Base-by-base conservation (phyloP, 2,888 invertebrate species). In the Labia minor region DNA sequence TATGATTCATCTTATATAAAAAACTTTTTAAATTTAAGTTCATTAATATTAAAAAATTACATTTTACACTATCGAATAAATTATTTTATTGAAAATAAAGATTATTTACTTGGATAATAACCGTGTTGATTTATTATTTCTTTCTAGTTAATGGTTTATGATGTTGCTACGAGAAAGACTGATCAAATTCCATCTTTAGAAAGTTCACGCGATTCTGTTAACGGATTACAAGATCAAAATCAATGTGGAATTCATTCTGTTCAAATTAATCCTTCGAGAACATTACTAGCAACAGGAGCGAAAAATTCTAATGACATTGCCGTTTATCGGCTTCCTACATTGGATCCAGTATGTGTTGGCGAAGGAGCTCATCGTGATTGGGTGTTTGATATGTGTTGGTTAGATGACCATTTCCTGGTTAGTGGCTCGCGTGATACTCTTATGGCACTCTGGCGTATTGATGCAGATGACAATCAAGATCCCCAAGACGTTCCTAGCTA, bases 351-450 rank as follows among this genome's bases (percentile, higher is more conserved):
- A 1, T 94, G 92, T 79, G 90, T 96, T 11, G 95, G 95, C 0
- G 95, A 95, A 81, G 80, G 81, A 73, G 92, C 91, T 1, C 96
- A 97, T 76, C 86, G 87, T 73, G 96, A 97, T 78, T 93, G 95
- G 89, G 90, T 93, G 70, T 84, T 91, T 78, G 96, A 96, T 75
- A 87, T 95, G 86, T 91, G 91, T 71, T 97, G 96, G 96, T 78
- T 97, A 69, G 96, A 97, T 78, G 96, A 97, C 78, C 90, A 95
- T 78, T 95, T 92, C 81, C 80, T 96, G 67, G 94, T 96, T 67
- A 92, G 95, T 4, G 95, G 95, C 11, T 94, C 95, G 0, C 85
- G 95, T 66, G 96, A 96, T 78, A 92, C 92, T 1, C 89, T 88
- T 76, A 84, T 96, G 81, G 92, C 92, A 19, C 79, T 96, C 68